A percentile compares a stretch with the other conserved stretches of the same genome.
phyloP scores from a whole-genome alignment of 2,797 vertebrate species.

The Trichosurus vulpecula region DNA sequence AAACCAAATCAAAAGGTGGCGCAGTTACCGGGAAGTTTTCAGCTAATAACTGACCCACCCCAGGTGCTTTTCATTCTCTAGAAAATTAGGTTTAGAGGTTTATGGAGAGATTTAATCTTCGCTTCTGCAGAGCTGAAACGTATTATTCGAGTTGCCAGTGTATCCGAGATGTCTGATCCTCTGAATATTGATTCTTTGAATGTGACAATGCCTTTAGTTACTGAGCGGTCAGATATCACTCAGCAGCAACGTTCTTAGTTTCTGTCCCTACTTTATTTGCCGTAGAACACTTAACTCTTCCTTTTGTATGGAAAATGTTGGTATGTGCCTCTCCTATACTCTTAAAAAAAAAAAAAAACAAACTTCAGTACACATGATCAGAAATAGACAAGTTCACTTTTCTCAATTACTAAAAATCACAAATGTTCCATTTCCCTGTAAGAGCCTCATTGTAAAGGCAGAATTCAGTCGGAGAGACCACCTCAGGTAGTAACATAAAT shows the following conservation, averaged over 20 bases:
- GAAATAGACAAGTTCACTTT: conserved; percentile 39
- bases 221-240: neutral
- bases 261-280: neutral
- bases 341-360: neutral
- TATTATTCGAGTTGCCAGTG: conserved; percentile 23
- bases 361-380: neutral
- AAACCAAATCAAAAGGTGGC: conserved; percentile 79
- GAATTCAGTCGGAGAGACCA: neutral
- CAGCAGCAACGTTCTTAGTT: neutral
- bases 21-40: conserved; percentile 79
- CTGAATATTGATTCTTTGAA: neutral
- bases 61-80: conserved; percentile 46
- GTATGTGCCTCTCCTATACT: conserved; percentile 2
- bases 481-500: conserved; percentile 38
- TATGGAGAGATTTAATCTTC: conserved; percentile 39
- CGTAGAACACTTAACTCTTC: neutral
- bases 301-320: conserved; percentile 13
- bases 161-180: neutral
- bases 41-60: conserved; percentile 67
- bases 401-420: conserved; percentile 11
- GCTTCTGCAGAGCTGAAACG: conserved; percentile 52
- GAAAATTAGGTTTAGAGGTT: conserved; percentile 44
- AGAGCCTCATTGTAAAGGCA: neutral
- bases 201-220: neutral
- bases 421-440: neutral